Evolutionary conservation across 2,888 invertebrate genomes (phyloP).

Genomic region (Mythimna loreyi): DNA sequence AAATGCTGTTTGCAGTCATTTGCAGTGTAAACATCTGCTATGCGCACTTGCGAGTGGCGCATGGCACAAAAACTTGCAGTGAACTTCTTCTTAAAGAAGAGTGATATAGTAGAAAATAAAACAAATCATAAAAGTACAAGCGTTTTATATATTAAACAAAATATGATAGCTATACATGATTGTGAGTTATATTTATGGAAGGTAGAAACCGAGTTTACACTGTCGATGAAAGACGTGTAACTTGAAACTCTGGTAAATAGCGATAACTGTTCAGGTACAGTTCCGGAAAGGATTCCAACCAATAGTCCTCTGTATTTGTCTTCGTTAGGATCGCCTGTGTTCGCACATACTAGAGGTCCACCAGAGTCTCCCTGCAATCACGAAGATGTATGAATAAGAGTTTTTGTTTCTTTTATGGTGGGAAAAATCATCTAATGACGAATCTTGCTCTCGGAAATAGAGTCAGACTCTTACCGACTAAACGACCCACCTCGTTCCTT

Average conservation of each 20-base stretch:
- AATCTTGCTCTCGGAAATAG: too few species aligned
- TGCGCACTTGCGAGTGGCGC: too few species aligned
- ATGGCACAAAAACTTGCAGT: too few species aligned
- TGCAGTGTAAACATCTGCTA: too few species aligned
- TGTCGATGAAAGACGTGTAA: slow-evolving; percentile 47
- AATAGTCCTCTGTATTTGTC: slow-evolving; percentile 64
- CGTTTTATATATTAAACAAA: slow-evolving; percentile 30
- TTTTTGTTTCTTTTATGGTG: too few species aligned
- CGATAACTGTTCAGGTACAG: slow-evolving; percentile 20
- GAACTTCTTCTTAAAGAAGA: too few species aligned
- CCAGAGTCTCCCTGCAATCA: slow-evolving; percentile 81
- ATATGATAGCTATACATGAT: slow-evolving; percentile 8
- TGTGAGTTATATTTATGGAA: slow-evolving; percentile 7
- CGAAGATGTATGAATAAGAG: neutral
- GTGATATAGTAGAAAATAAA: slow-evolving; percentile 25
- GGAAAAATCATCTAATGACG: too few species aligned
- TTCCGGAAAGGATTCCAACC: slow-evolving; percentile 70
- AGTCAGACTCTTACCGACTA: too few species aligned
- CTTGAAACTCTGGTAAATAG: slow-evolving; percentile 72
- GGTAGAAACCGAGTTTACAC: neutral
- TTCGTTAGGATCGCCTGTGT: slow-evolving; percentile 72
- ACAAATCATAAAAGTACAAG: slow-evolving; percentile 42
- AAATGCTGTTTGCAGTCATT: too few species aligned
- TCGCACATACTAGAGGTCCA: slow-evolving; percentile 77
- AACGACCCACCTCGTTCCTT: too few species aligned